Evolutionary conservation across 2,113 vertebrate genomes (phyloP).

Genomic region (Scolopax mira): DNA sequence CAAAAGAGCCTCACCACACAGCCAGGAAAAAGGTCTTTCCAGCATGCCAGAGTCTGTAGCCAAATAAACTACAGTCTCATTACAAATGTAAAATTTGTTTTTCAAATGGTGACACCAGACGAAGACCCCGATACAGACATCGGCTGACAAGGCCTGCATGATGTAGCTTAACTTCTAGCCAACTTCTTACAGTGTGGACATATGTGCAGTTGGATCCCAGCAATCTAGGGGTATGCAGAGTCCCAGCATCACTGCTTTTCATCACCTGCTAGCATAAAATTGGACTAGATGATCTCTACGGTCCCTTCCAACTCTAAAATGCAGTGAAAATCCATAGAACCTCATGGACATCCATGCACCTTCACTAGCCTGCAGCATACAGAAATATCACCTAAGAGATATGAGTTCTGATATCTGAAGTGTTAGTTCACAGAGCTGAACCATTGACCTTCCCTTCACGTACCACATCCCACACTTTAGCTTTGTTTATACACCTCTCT

Average conservation of each 20-base stretch:
- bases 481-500: neutral
- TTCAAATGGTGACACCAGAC: neutral
- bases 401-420: neutral
- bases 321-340: no score
- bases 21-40: neutral
- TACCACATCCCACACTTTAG: neutral
- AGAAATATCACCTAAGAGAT: neutral
- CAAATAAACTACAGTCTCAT: neutral
- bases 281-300: no score
- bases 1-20: neutral
- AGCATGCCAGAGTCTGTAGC: neutral
- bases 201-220: no score
- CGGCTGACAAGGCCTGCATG: neutral
- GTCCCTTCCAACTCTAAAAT: no score
- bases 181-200: neutral
- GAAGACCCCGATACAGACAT: neutral
- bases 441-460: neutral
- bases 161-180: neutral
- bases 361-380: neutral
- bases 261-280: neutral
- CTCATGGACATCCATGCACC: neutral
- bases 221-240: accelerated
- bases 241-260: neutral
- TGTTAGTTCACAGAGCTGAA: neutral
- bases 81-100: neutral